Conservation (phyloP, 2,888 invertebrate genomes). For the Noctua janthina region DNA sequence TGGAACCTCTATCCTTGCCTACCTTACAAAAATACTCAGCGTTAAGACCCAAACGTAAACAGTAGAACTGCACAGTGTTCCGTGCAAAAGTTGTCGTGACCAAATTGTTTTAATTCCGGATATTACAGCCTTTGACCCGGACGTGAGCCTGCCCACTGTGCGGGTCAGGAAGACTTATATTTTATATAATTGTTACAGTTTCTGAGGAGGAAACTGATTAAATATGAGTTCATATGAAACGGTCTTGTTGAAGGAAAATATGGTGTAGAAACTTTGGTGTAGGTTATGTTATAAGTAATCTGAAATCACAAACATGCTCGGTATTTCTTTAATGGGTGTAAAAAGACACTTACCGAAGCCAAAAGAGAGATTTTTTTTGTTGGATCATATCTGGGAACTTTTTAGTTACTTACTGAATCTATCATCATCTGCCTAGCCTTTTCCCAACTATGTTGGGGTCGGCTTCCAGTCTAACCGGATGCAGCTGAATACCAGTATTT, state of each 20-base stretch:
- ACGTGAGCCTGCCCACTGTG: slow-evolving; percentile 4
- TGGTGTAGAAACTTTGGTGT: not conserved
- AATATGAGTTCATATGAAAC: not conserved
- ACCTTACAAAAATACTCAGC: not conserved
- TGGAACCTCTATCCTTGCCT: not conserved
- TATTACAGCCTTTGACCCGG: slow-evolving; percentile 57
- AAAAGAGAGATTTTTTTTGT: too few species aligned
- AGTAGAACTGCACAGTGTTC: slow-evolving; percentile 30
- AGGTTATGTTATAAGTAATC: not conserved
- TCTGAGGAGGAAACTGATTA: slow-evolving; percentile 6
- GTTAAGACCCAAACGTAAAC: slow-evolving; percentile 32
- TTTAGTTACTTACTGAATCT: too few species aligned
- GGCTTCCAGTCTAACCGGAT: too few species aligned
- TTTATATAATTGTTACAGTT: slow-evolving; percentile 30
- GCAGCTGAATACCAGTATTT: too few species aligned
- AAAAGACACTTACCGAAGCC: too few species aligned
- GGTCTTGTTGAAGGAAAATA: not conserved
- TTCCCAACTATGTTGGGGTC: too few species aligned
- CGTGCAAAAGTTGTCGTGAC: slow-evolving; percentile 57
- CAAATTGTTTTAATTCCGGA: slow-evolving; percentile 58
- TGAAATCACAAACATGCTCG: not conserved
- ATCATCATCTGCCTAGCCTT: too few species aligned
- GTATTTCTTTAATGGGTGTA: too few species aligned
- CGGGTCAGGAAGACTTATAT: slow-evolving; percentile 7
- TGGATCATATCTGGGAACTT: too few species aligned